Conservation (phyloP, 2,113 vertebrate species). For the Lampris megalopsis region DNA sequence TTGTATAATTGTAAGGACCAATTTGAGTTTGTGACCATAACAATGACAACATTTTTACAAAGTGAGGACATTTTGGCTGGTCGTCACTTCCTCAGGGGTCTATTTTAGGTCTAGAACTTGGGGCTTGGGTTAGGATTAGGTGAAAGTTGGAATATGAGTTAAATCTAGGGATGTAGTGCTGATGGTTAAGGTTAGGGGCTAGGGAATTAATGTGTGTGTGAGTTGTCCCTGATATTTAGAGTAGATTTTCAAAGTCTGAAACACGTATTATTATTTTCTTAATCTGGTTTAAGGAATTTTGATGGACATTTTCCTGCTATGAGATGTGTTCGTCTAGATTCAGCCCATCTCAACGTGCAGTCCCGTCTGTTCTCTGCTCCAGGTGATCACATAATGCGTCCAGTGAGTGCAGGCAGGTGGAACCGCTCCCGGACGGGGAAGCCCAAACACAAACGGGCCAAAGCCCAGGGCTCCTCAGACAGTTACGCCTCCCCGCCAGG, state of each 20-base stretch:
- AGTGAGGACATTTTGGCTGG: neutral
- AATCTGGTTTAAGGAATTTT: neutral
- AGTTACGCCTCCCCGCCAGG: conserved; percentile 63
- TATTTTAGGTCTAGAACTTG: no score
- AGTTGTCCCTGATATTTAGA: no score
- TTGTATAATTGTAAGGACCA: no score
- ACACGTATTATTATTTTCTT: no score
- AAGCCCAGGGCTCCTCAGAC: conserved; percentile 75
- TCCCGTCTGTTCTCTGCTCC: neutral
- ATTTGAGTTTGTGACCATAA: neutral
- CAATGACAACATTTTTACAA: neutral
- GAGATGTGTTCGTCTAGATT: neutral
- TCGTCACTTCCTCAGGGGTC: no score
- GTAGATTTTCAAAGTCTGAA: no score
- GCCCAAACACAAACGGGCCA: conserved; percentile 83
- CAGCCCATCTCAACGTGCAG: neutral
- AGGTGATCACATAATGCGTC: conserved; percentile 75
- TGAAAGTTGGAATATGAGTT: no score
- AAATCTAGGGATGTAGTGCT: no score
- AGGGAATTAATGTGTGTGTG: no score
- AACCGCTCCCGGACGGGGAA: conserved; percentile 79
- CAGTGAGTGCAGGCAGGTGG: conserved; percentile 58
- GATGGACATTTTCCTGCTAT: neutral
- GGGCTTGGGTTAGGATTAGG: no score
- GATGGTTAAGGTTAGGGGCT: no score